Base-by-base conservation (phyloP, 2,113 vertebrate species). In the Carlito syrichta region DNA sequence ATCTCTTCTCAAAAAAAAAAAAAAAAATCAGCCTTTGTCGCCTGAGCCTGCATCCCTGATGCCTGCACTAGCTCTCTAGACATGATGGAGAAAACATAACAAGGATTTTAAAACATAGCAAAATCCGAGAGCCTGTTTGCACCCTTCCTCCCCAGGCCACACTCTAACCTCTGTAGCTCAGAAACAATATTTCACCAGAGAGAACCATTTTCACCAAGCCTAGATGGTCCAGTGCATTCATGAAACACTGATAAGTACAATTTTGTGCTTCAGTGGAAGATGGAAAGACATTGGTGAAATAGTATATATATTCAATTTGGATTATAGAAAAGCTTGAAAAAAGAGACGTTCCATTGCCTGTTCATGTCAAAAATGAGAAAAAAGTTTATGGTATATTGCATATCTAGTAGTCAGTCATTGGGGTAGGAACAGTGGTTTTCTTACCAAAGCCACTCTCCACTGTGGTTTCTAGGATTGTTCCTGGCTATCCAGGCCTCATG, bases 281-380 rank as follows among this genome's bases (percentile, higher is more conserved):
- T 35, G 78, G n/a, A 83, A 52, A 77, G 32, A 63, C 66, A 69
- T 16, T 71, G 12, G 52, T 77, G 32, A 85, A 81, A 83, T 76
- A 63, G 9, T 52, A 83, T 48, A 52, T 16, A 85, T 35, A 40
- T 30, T 89, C 50, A 73, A 32, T 91, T 71, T 89, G 22, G 14
- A 91, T 96, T 89, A 38, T 78, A 54, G 71, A 71, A 93, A 68
- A n/a, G n/a, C n/a, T n/a, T 45, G 30, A 23, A 78, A 54, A 84
- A 68, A 81, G 73, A 87, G 27, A 77, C 14, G 78, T 88, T 10
- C 58, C 25, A 5, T 73, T 91, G 14, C 25, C 38, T 86, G 56
- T 35, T 82, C 38, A 27, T 3, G 16, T 91, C 60, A 43, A 48
- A 66, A 60, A 43, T 8, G n/a, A 86, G 2, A 30, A 25, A 62